Evolutionary conservation across 30 jellyfish, hydroid and myxozoan species (phyloP), one percentile per base, ranked within the genome.

Genomic region (Rhopilema esculentum): DNA sequence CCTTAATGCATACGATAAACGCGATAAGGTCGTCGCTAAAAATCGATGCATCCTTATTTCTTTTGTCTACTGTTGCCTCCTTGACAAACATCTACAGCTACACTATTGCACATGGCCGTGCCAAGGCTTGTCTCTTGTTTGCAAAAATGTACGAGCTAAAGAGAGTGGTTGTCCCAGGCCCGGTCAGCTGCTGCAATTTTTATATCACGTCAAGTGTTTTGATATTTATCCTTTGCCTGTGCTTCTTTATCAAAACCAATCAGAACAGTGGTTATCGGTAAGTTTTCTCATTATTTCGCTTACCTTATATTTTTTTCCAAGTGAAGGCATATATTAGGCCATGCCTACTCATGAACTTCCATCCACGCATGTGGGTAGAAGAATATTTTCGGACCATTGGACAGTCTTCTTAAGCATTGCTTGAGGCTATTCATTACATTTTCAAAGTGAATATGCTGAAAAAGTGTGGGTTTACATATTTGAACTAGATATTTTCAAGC

Each of bases 61-160:
- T 73, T 16, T 31, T 30, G 12, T 73, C 84, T 8, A 0, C 51
- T 20, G 1, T 73, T 18, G 84, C 84, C 22, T 68, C 84, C 48
- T 16, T 73, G 32, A 7, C 20, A 0, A 73, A 73, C 32, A 50
- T 66, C 51, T 29, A 30, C 25, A 1, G 18, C 69, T 73, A 12
- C 84, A 73, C 49, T 21, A 33, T 22, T 32, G 69, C 49, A 64
- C 69, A 30, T 25, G 32, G 24, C 48, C 84, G 84, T 18, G 15
- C 84, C 18, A 73, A 73, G 40, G 1, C 51, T 22, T 73, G 84
- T 33, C 84, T 73, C 69, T 29, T 73, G 84, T 73, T 73, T 33
- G 84, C 84, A 19, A 73, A 73, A 69, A 73, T 73, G 84, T 73
- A 16, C 32, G 84, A 73, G 51, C 69, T 73, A 33, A 73, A 73